These are phyloP conservation scores for Cryptops parisi DNA, from an alignment of 2,888 invertebrate genomes.

Conservation along the genomic window DNA sequence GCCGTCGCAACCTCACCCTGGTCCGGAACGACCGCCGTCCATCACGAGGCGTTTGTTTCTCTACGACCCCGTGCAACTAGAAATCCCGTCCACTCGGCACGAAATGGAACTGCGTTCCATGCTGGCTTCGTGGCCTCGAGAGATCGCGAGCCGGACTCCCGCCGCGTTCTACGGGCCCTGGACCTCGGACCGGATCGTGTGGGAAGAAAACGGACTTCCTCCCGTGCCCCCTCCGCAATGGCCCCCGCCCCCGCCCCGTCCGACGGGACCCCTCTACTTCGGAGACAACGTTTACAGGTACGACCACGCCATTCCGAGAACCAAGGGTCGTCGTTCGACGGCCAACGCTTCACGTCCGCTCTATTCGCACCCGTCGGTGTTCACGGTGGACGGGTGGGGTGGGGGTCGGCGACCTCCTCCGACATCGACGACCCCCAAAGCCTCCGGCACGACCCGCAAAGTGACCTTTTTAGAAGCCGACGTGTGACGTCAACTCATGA, in stretches of 20 bases:
- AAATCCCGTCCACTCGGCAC: not conserved
- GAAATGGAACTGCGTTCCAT: not conserved
- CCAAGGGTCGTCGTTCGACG: not conserved
- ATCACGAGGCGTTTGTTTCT: not conserved
- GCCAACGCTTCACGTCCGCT: not conserved
- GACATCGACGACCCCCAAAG: not conserved
- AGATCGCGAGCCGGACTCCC: not conserved
- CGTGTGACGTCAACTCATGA: too few relatives aligned
- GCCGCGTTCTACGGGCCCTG: too few relatives aligned
- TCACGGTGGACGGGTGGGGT: not conserved
- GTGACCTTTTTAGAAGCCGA: constrained; percentile 7
- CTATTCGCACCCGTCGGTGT: not conserved
- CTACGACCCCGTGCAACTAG: constrained; percentile 5
- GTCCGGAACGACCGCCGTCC: not conserved
- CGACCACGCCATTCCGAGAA: not conserved
- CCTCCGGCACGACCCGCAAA: constrained; percentile 6
- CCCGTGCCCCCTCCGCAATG: not conserved
- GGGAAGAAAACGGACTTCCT: constrained; percentile 1
- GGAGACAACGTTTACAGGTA: too few relatives aligned
- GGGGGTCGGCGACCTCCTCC: not conserved
- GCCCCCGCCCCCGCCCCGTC: not conserved
- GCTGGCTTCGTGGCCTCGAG: not conserved
- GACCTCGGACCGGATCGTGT: too few relatives aligned
- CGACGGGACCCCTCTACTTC: too few relatives aligned
- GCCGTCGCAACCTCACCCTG: not conserved